Evolutionary conservation across 2,797 vertebrate genomes (phyloP).

Genomic region (Poecilia wingei): DNA sequence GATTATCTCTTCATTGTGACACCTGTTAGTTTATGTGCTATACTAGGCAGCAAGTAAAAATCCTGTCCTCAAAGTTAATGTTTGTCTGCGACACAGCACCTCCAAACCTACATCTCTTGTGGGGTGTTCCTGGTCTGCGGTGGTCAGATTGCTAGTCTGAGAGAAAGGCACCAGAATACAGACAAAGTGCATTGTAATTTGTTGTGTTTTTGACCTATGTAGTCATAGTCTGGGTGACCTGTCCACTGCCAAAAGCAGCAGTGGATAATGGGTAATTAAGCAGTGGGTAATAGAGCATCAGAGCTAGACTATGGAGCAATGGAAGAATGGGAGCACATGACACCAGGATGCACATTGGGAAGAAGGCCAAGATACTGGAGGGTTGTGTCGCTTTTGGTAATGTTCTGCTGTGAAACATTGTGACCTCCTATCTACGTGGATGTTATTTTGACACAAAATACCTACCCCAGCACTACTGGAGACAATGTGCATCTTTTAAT

Average conservation of each 20-base stretch:
- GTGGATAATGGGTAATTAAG: neutral
- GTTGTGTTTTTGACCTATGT: neutral
- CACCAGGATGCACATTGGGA: neutral
- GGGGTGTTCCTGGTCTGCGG: neutral
- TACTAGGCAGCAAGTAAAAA: neutral
- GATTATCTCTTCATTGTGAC: constrained; percentile 1
- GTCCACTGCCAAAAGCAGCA: neutral
- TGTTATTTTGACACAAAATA: neutral
- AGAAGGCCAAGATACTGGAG: neutral
- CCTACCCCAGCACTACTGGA: neutral
- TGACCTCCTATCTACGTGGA: neutral
- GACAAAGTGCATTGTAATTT: neutral
- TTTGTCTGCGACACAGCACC: neutral
- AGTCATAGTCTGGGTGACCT: neutral
- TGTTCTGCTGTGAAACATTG: neutral
- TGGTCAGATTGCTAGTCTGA: neutral
- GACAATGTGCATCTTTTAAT: neutral
- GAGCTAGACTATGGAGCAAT: neutral
- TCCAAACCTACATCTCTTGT: neutral
- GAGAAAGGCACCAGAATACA: neutral
- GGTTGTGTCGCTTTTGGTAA: neutral
- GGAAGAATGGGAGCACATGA: neutral
- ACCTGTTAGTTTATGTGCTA: neutral
- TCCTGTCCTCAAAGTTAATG: neutral
- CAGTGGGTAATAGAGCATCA: neutral